Conservation (phyloP, 2,888 invertebrate species). For the Danaus chrysippus region DNA sequence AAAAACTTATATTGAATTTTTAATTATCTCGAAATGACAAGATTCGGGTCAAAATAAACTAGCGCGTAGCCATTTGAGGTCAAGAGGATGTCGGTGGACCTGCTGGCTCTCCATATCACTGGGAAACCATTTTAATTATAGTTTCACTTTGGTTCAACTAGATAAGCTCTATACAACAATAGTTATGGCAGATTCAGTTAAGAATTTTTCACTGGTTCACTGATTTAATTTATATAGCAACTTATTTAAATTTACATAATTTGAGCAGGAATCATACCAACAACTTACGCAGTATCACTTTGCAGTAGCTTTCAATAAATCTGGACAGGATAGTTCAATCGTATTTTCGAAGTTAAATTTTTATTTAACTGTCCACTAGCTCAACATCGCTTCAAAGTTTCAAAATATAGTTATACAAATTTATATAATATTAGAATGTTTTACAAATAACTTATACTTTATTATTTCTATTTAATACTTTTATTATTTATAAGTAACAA, state of each 20-base stretch:
- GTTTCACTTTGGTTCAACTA: neutral
- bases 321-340: no score
- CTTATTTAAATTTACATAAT: constrained; percentile 11
- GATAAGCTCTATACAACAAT: neutral
- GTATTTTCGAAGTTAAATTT: no score
- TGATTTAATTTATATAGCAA: constrained; percentile 14
- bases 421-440: no score
- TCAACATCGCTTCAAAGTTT: no score
- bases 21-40: constrained; percentile 36
- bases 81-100: neutral
- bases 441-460: no score
- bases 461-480: no score
- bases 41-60: constrained; percentile 6
- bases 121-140: neutral
- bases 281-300: no score
- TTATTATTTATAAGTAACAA: no score
- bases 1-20: constrained; percentile 40
- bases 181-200: constrained; percentile 7
- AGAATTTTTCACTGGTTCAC: constrained; percentile 14
- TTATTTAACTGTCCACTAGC: no score
- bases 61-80: constrained; percentile 2
- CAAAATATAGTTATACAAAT: no score
- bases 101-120: neutral
- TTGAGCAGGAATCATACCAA: neutral
- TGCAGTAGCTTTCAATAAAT: no score